A percentile compares a stretch with the other conserved stretches of the same genome.
phyloP scores from a whole-genome alignment of 2,113 vertebrate genomes.

The Ptyas mucosa region DNA sequence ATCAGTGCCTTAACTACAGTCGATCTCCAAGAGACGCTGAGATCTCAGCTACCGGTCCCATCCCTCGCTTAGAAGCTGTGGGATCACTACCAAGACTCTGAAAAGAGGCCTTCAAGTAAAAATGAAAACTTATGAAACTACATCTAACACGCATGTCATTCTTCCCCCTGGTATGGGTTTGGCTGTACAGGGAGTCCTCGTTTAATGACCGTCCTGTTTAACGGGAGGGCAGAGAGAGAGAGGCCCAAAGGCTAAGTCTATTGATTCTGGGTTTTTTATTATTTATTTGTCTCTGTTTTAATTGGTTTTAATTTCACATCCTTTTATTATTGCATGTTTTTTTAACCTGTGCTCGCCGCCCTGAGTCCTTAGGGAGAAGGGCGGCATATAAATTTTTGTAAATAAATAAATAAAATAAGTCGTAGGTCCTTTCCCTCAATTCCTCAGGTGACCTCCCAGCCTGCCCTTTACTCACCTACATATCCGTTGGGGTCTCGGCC shows the following conservation, averaged over 20 bases:
- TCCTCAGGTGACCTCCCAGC: neutral
- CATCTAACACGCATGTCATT: too few relatives aligned
- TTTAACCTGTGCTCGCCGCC: too few relatives aligned
- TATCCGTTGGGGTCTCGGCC: conserved; percentile 83
- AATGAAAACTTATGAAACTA: neutral
- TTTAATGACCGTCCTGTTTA: neutral
- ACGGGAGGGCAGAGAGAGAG: neutral
- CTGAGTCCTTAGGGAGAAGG: too few relatives aligned
- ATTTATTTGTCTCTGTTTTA: too few relatives aligned
- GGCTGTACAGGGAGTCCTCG: neutral
- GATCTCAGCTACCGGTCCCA: neutral
- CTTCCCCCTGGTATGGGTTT: neutral
- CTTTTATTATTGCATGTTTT: too few relatives aligned
- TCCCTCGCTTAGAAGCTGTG: neutral
- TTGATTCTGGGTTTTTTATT: too few relatives aligned
- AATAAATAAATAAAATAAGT: too few relatives aligned
- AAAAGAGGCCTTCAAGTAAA: neutral
- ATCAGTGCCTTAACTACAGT: too few relatives aligned
- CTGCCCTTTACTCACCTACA: conserved; percentile 65
- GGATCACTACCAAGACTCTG: neutral
- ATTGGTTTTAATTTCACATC: too few relatives aligned
- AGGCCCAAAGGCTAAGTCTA: neutral
- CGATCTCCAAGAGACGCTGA: neutral
- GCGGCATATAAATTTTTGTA: too few relatives aligned
- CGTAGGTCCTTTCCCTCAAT: neutral